A percentile compares a stretch with the other conserved stretches of the same genome.
Evolutionary conservation across 1,140 invertebrate species (phyloP).

Genomic region (Augochlora pura): DNA sequence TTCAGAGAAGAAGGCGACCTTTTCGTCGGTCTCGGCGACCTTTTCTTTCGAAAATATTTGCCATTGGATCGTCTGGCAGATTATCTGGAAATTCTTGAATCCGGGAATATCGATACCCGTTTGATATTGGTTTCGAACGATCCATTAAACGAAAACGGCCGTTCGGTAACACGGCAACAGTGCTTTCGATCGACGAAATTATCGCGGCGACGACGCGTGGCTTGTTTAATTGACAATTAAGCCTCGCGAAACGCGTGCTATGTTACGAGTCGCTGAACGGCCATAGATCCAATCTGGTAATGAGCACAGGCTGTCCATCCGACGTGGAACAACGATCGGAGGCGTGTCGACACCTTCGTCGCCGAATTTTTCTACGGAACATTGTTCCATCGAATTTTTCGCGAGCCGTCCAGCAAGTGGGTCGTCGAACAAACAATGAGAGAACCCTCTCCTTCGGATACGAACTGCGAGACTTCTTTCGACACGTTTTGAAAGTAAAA

Average conservation of each 20-base stretch:
- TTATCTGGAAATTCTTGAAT: no score
- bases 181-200: conserved; percentile 33
- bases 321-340: not conserved
- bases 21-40: no score
- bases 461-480: no score
- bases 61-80: not conserved
- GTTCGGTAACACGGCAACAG: conserved; percentile 34
- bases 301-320: not conserved
- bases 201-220: not conserved
- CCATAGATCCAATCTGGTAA: not conserved
- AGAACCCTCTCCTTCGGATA: no score
- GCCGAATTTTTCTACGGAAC: not conserved
- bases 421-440: no score
- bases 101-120: no score
- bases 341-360: not conserved
- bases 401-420: no score
- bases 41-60: not conserved
- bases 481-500: no score
- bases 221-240: conserved; percentile 21
- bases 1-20: no score
- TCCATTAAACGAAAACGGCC: not conserved
- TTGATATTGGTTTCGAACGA: not conserved
- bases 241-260: not conserved
- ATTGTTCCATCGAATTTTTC: no score
- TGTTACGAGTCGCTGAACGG: not conserved